Percentiles rank a stretch among this genome's conserved stretches.
These are phyloP conservation scores for Alosa alosa DNA, from an alignment of 2,113 vertebrate species.

Conservation along the genomic window DNA sequence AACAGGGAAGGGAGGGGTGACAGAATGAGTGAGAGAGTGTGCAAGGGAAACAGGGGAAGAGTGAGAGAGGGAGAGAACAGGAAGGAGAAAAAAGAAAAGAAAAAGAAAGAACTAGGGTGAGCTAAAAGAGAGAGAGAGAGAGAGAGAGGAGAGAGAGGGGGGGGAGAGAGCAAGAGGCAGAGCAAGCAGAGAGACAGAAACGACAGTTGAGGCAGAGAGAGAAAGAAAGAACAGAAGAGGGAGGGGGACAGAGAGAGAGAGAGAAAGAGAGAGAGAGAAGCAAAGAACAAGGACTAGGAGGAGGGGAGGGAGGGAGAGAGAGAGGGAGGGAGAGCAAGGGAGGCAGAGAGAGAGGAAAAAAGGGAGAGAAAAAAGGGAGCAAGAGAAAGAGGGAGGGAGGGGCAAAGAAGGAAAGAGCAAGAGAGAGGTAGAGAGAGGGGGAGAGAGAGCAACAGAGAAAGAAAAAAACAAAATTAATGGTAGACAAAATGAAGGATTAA, in stretches of 20 bases:
- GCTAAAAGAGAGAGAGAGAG: background rate
- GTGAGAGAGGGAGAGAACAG: background rate
- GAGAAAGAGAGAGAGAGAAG: background rate
- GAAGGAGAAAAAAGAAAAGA: background rate
- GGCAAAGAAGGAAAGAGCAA: background rate
- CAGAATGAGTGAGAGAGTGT: background rate
- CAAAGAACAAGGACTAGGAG: background rate
- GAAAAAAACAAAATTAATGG: constrained; percentile 58
- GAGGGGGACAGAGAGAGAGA: background rate
- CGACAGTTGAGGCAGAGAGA: background rate
- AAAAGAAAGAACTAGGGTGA: background rate
- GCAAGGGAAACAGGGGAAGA: background rate
- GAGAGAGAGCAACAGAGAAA: background rate
- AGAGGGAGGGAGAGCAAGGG: background rate
- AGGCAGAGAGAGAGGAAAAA: background rate
- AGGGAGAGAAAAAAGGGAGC: background rate
- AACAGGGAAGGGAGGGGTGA: background rate
- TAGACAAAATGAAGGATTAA: constrained; percentile 53
- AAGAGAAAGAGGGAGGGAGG: background rate
- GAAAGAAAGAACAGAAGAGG: background rate
- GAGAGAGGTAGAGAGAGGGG: background rate
- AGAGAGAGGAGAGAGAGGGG: background rate
- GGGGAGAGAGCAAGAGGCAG: background rate
- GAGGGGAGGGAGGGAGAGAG: background rate
- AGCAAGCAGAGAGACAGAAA: background rate